Conservation (phyloP, 37 sponge, comb jelly and placozoan genomes). For the Lycopodina hypogea region DNA sequence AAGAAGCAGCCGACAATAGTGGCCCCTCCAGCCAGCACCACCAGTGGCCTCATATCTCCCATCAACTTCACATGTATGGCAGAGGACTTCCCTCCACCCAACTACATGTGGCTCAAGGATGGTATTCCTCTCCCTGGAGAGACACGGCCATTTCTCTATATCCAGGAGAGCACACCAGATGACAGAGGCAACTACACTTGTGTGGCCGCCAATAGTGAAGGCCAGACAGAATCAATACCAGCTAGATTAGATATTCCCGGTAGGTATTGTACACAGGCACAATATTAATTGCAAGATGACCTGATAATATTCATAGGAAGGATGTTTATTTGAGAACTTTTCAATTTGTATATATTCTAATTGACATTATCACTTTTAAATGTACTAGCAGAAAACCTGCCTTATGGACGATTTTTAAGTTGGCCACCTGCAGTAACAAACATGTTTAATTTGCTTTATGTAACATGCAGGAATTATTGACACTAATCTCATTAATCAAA, state of each 20-base stretch:
- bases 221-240: conserved; percentile 5
- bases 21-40: background rate
- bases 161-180: conserved; percentile 6
- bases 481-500: no score
- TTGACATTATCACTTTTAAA: no score
- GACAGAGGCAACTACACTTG: conserved; percentile 54
- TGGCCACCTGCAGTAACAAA: no score
- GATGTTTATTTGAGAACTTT: no score
- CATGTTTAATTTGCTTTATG: no score
- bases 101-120: conserved; percentile 38
- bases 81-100: conserved; percentile 14
- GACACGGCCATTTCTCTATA: conserved; percentile 9
- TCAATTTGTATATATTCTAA: no score
- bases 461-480: no score
- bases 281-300: no score
- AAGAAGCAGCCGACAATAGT: background rate
- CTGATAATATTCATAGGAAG: no score
- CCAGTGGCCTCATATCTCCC: background rate
- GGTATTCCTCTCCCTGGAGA: conserved; percentile 27
- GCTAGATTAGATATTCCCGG: conserved; percentile 12
- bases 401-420: no score
- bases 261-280: background rate
- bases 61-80: conserved; percentile 39
- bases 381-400: no score
- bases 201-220: conserved; percentile 30